Percentiles rank a stretch among this genome's conserved stretches.
Evolutionary conservation across 2,113 vertebrate species (phyloP).

Genomic region (Chaetura pelagica): DNA sequence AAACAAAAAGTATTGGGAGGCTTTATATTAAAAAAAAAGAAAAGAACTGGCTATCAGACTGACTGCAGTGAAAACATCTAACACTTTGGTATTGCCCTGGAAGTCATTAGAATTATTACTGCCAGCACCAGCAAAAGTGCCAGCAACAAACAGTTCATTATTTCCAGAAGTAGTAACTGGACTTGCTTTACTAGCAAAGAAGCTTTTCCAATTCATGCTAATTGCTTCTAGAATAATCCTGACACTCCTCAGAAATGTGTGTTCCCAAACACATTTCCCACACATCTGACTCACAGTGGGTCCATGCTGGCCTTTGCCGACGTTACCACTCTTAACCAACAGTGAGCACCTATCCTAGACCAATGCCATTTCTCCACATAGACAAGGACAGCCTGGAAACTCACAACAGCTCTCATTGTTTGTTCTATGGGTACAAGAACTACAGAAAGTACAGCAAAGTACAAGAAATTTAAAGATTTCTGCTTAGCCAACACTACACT

Average conservation of each 20-base stretch:
- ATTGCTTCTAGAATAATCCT: conserved; percentile 52
- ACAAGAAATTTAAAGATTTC: background rate
- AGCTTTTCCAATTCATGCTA: conserved; percentile 29
- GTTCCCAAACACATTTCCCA: background rate
- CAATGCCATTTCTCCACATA: background rate
- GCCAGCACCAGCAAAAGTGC: background rate
- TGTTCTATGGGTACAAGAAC: background rate
- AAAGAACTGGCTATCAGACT: background rate
- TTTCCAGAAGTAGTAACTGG: conserved; percentile 31
- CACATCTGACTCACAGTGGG: background rate
- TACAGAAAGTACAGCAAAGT: background rate
- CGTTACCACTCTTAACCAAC: background rate
- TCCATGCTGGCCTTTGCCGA: background rate
- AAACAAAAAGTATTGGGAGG: background rate
- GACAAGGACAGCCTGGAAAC: background rate
- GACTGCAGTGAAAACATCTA: background rate
- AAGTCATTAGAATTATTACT: conserved; percentile 19
- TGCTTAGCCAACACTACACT: background rate
- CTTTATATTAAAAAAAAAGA: background rate
- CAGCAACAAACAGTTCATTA: conserved; percentile 54
- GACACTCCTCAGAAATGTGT: background rate
- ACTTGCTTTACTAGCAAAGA: conserved; percentile 7
- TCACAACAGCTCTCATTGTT: background rate
- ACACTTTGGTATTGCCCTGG: background rate
- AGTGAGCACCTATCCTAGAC: background rate